Evolutionary conservation across 2,797 vertebrate species (phyloP), one percentile per base, ranked within the genome.

Genomic region (Microctenopoma lineatum): DNA sequence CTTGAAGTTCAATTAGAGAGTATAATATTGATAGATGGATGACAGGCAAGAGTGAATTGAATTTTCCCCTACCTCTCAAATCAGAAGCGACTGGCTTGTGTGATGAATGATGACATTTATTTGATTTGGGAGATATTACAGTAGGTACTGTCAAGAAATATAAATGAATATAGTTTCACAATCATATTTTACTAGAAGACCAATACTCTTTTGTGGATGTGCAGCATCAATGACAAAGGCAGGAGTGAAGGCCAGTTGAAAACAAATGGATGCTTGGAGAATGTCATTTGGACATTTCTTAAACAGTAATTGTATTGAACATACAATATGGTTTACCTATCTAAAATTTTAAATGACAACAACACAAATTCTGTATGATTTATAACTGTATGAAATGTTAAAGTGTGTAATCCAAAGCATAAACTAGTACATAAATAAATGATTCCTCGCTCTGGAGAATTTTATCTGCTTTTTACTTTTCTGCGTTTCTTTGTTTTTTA

Each of bases 101-200:
- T 91, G 88, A 92, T 90, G 83, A 89, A 93, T 91, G 87, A 61
- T 88, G 87, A 83, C 87, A 83, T 92, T 93, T 90, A 93, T 94
- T 91, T 89, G 83, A 92, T 94, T 91, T 91, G 72, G 86, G 85
- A 81, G 80, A 90, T 92, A 93, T 93, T 90, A 90, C 81, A 80
- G 83, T 70, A 86, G 87, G 81, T 84, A 77, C 87, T 92, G 90
- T 90, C 90, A 86, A 81, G 83, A 88, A 83, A 93, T 92, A 94
- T 89, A 92, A 94, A 94, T 93, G 87, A 89, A 92, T 90, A 84
- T 75, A 86, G 83, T 75, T 70, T 77, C 72, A 79, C 77, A 87
- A 90, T 91, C 84, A 77, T 87, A 91, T 92, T 92, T 87, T 84
- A 88, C 74, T 75, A 58, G 73, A 85, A 77, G 77, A 75, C 77